Evolutionary conservation across 2,888 invertebrate genomes (phyloP).

Genomic region (Amphimallon solstitiale): DNA sequence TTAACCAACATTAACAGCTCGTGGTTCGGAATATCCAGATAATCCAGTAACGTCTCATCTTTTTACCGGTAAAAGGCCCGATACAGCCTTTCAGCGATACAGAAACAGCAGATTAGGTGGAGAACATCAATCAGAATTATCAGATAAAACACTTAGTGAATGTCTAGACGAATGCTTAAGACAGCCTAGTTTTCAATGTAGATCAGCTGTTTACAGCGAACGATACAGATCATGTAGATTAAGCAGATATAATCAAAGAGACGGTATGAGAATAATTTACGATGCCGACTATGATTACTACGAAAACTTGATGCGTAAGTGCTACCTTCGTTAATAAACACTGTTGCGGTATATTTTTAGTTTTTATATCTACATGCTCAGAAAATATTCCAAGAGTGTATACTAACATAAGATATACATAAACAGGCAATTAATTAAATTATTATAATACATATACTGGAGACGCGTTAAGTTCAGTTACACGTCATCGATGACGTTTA

Average conservation of each 20-base stretch:
- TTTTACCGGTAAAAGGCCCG: conserved; percentile 81
- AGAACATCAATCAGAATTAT: conserved; percentile 90
- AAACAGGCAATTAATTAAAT: too few relatives aligned
- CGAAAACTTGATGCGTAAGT: conserved; percentile 92
- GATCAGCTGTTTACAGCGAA: conserved; percentile 89
- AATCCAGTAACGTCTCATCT: conserved; percentile 86
- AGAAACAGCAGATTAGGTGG: conserved; percentile 87
- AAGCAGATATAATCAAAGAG: conserved; percentile 86
- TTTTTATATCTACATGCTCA: background rate
- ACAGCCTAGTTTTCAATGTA: conserved; percentile 89
- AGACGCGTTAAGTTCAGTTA: too few relatives aligned
- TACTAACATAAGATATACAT: background rate
- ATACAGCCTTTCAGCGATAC: conserved; percentile 90
- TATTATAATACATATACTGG: too few relatives aligned
- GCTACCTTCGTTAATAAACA: background rate
- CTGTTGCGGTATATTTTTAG: background rate
- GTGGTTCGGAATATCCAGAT: conserved; percentile 89
- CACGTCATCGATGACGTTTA: too few relatives aligned
- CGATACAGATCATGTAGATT: conserved; percentile 85
- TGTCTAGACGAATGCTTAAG: conserved; percentile 90
- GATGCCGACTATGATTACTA: conserved; percentile 94
- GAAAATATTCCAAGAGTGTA: background rate
- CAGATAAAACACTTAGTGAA: conserved; percentile 87
- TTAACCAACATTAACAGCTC: conserved; percentile 68
- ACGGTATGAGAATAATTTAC: conserved; percentile 88